These are phyloP conservation scores for Aurelia coerulea DNA, from an alignment of 30 jellyfish, hydroid and myxozoan species.

Conservation along the genomic window DNA sequence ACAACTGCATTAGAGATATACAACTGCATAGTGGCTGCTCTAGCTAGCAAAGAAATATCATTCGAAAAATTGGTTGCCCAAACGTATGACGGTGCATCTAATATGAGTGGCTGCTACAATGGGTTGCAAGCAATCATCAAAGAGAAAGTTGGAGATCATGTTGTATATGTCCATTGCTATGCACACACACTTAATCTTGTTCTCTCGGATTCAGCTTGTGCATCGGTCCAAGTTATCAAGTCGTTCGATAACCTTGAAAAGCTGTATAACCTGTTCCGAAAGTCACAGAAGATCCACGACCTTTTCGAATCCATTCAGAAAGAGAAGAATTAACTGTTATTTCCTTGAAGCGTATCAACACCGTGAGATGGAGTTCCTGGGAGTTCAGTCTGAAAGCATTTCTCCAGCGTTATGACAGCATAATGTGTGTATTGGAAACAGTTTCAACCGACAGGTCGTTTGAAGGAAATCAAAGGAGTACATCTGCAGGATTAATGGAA, in stretches of 20 bases:
- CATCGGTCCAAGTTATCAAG: slow-evolving; percentile 19
- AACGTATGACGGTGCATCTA: slow-evolving; percentile 43
- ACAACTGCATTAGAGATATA: slow-evolving; percentile 27
- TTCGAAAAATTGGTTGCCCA: slow-evolving; percentile 57
- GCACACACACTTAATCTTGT: slow-evolving; percentile 33
- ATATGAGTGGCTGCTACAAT: slow-evolving; percentile 22
- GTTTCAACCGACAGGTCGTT: slow-evolving; percentile 31
- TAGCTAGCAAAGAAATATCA: neutral
- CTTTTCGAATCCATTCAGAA: slow-evolving; percentile 40
- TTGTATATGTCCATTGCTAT: neutral
- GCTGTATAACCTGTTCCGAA: slow-evolving; percentile 40
- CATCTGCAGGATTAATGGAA: slow-evolving; percentile 26
- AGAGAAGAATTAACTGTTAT: slow-evolving; percentile 31
- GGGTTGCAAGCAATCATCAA: slow-evolving; percentile 59
- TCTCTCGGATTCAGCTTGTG: slow-evolving; percentile 46
- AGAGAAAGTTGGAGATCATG: slow-evolving; percentile 41
- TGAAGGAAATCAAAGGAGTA: slow-evolving; percentile 24
- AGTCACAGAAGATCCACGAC: slow-evolving; percentile 49
- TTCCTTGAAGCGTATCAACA: slow-evolving; percentile 38
- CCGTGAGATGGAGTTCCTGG: slow-evolving; percentile 53
- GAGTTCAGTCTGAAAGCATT: slow-evolving; percentile 36
- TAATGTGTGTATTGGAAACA: slow-evolving; percentile 8
- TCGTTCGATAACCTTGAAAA: slow-evolving; percentile 38
- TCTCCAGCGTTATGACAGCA: slow-evolving; percentile 48
- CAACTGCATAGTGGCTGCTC: neutral